Base-by-base conservation (phyloP, 1,140 invertebrate genomes). In the Delia radicum region DNA sequence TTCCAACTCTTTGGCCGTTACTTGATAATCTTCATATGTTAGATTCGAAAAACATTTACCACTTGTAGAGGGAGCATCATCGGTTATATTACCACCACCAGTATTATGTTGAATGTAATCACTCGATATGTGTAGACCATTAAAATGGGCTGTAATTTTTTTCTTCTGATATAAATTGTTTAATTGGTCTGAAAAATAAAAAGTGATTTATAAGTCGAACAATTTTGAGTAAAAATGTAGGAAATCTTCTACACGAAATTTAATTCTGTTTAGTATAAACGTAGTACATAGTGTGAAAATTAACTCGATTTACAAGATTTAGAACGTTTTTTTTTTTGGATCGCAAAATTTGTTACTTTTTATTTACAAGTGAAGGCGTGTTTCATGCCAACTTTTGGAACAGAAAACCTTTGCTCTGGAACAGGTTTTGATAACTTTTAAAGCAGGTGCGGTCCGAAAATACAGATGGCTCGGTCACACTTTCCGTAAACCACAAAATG, bases 161-260 rank as follows among this genome's bases (percentile, higher is more conserved):
- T 82, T 94, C 93, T 84, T 94, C 93, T 1, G 92, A 93, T 77
- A 94, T 94, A n/a, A 92, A 88, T 79, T 93, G 92, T 84, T 94
- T 94, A n/a, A 87, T 80, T 24, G 90, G 90, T 24, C 89, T 89
- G 72, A 76, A 87, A 29, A 7, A 15, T 48, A 55, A 71, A 31
- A 24, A 75, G 2, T 28, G n/a, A n/a, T n/a, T n/a, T 28, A 21
- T 1, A 31, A 26, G 21, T 24, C 27, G 13, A 5, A 13, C 3
- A 31, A 27, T 18, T 26, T n/a, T n/a, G 28, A 37, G 13, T 21
- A 72, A 31, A 31, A 63, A 55, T 21, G 18, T 15, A 55, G 48
- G n/a, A 21, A 18, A 1, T 55, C n/a, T 15, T 55, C 10, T 55
- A 18, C 18, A 55, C 48, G 18, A 2, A 55, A 15, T n/a, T n/a